Percentiles rank a stretch among this genome's conserved stretches.
Conservation (phyloP, 2,797 vertebrate species). For the Scleropages formosus region DNA sequence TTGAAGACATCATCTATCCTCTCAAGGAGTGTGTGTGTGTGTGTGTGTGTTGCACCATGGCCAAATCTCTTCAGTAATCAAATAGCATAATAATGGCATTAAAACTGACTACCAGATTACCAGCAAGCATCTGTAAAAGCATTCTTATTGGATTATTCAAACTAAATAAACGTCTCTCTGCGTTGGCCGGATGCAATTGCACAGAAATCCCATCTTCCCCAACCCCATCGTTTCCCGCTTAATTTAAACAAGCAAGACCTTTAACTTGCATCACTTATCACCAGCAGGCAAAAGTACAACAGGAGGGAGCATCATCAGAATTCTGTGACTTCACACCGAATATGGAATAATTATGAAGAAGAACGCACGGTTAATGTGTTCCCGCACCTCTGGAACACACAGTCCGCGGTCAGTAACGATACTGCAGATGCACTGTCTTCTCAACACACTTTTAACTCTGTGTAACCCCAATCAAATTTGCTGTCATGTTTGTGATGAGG, state of each 20-base stretch:
- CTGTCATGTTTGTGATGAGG: too few relatives aligned
- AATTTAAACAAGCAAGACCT: neutral
- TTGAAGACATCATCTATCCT: too few relatives aligned
- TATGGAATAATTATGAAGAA: neutral
- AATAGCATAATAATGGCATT: constrained; percentile 11
- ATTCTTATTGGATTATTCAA: constrained; percentile 19
- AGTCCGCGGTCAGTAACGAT: too few relatives aligned
- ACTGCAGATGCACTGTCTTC: too few relatives aligned
- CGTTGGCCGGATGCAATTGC: neutral
- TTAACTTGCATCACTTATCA: constrained; percentile 7
- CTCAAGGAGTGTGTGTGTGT: neutral
- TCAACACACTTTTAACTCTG: too few relatives aligned
- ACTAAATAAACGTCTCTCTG: constrained; percentile 23
- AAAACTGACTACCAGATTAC: neutral
- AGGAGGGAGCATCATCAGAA: neutral
- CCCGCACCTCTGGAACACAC: too few relatives aligned
- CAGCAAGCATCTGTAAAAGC: constrained; percentile 15
- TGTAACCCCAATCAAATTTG: too few relatives aligned
- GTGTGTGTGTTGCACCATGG: neutral
- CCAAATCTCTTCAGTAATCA: constrained; percentile 7
- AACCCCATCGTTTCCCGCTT: neutral
- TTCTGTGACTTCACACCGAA: neutral
- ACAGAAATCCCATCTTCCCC: neutral
- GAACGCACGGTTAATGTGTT: neutral
- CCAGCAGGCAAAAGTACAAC: neutral